Conservation (phyloP, 2,888 invertebrate species). For the Drosophila melanosoma region DNA sequence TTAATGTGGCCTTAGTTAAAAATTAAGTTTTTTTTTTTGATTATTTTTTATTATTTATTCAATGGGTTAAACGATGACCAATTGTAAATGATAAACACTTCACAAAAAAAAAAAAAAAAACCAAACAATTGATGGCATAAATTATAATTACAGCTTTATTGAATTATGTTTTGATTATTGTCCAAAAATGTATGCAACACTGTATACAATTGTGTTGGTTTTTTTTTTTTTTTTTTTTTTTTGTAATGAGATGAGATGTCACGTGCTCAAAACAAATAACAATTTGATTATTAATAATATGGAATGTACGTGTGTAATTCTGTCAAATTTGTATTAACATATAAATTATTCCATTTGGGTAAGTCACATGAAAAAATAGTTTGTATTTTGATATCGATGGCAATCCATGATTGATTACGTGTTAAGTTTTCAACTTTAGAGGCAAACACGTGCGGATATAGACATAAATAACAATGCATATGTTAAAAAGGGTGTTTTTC, state of each 20-base stretch:
- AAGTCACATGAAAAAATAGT: not conserved
- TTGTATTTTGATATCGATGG: not conserved
- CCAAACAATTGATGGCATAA: conserved; percentile 1
- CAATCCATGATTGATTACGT: not conserved
- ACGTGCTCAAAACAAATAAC: not conserved
- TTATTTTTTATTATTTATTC: conserved; percentile 3
- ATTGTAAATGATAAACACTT: not conserved
- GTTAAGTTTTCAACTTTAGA: not conserved
- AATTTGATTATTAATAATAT: not conserved
- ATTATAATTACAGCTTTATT: conserved; percentile 2
- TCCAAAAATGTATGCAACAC: conserved; percentile 1
- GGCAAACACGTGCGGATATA: not conserved
- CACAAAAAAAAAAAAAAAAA: not conserved
- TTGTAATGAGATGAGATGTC: not conserved
- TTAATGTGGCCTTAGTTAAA: conserved; percentile 12
- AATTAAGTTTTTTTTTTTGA: not conserved
- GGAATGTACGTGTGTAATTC: not conserved
- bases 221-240: not conserved
- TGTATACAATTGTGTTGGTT: conserved; percentile 3
- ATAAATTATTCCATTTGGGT: not conserved
- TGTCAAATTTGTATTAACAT: not conserved
- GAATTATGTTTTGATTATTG: not conserved
- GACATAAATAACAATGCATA: not conserved
- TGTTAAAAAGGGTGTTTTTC: not conserved
- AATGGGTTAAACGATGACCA: not conserved